These are phyloP conservation scores for Odontophorus gujanensis DNA, from an alignment of 2,113 vertebrate genomes.

Conservation along the genomic window DNA sequence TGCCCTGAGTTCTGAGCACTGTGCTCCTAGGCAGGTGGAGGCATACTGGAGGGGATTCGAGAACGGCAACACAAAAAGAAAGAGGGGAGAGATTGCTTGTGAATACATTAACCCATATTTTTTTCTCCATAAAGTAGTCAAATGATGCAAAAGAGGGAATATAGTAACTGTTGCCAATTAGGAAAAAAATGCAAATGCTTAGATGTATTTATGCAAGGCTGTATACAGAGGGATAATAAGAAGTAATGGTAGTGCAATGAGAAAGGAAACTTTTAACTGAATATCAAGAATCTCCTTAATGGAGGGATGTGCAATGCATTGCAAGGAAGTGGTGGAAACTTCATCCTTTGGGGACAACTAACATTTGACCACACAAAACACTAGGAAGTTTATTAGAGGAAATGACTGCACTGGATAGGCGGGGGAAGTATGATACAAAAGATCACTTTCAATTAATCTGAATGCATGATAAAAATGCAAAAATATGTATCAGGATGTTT, in stretches of 20 bases:
- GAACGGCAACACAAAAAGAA: background rate
- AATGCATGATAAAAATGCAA: constrained; percentile 28
- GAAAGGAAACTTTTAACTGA: constrained; percentile 33
- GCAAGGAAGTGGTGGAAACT: constrained; percentile 44
- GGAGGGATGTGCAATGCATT: constrained; percentile 16
- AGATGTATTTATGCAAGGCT: background rate
- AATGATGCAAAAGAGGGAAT: background rate
- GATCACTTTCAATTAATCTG: constrained; percentile 54
- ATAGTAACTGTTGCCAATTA: accelerated
- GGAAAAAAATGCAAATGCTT: background rate
- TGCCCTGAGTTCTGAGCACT: background rate
- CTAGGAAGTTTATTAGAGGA: constrained; percentile 54
- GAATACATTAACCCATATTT: background rate
- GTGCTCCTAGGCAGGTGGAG: background rate
- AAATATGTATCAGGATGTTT: constrained; percentile 55
- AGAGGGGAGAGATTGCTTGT: background rate
- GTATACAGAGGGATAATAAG: background rate
- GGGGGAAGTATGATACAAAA: constrained; percentile 2
- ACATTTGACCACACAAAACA: constrained; percentile 55
- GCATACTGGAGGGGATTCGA: background rate
- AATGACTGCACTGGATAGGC: constrained; percentile 41
- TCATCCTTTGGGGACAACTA: constrained; percentile 33
- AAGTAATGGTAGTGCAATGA: background rate
- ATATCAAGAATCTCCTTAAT: background rate
- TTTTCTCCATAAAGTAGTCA: background rate